Base-by-base conservation (phyloP, 2,797 vertebrate genomes). In the Lutjanus argentimaculatus region DNA sequence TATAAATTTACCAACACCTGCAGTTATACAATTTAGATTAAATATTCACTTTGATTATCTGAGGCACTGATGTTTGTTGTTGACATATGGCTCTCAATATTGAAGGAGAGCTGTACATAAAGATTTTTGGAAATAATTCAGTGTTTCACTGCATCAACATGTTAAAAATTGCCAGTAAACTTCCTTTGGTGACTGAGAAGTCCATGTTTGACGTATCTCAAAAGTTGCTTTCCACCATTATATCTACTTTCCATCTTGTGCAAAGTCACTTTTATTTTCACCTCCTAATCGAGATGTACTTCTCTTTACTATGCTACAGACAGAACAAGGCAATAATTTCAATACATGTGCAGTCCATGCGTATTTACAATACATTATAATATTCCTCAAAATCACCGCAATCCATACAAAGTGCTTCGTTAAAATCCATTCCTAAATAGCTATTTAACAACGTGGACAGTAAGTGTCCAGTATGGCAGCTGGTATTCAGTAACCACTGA, bases 401-500 rank as follows among this genome's bases (percentile, higher is more conserved):
- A 93, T 93, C 91, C 87, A 92, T 94, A 94, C 92, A 95, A 95
- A 95, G 94, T 95, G 93, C 93, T 94, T 94, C 25, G 80, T 93
- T 93, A 90, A 92, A 95, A 95, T 88, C 91, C 92, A 92, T 93
- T 94, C 91, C 90, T 89, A 89, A 82, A 85, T 91, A 91, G 76
- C 48, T 91, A 87, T 91, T 85, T 80, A 90, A 91, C 86, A 88
- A 84, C 52, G 86, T 91, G 74, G 92, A 93, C 91, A 82, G 49
- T 21, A 89, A 80, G 93, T 87, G 85, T 93, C 90, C 91, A 80
- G 90, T 91, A 89, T 94, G 95, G 96, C 96, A 96, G 96, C 95
- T 90, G 95, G 95, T 95, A 94, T 95, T 85, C 88, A 85, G 95
- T 96, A 93, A 96, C 94, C 93, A 93, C 94, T 89, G 95, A 93